Conservation (phyloP, 2,888 invertebrate species). For the Marasmarcha lunaedactyla region DNA sequence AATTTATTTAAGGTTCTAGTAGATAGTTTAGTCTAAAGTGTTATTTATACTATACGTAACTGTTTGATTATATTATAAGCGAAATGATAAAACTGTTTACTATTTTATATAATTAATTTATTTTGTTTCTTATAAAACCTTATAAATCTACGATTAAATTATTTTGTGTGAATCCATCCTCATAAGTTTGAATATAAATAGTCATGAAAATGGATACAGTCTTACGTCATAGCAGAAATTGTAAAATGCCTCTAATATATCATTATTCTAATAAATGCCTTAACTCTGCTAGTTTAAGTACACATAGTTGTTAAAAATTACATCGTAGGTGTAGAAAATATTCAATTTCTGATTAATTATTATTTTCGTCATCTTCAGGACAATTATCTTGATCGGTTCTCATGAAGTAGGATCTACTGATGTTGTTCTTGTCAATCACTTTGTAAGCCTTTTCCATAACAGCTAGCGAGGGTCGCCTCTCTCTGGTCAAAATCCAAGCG, state of each 20-base stretch:
- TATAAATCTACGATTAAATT: too few species aligned
- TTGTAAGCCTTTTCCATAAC: slow-evolving; percentile 72
- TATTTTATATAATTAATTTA: too few species aligned
- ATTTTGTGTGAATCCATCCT: slow-evolving; percentile 7
- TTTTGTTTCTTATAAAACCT: too few species aligned
- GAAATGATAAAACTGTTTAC: too few species aligned
- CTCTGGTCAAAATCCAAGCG: slow-evolving; percentile 75
- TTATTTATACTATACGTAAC: too few species aligned
- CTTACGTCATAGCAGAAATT: neutral
- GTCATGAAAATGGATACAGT: slow-evolving; percentile 30
- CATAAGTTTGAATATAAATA: slow-evolving; percentile 22
- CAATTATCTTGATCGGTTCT: slow-evolving; percentile 75
- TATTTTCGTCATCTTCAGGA: slow-evolving; percentile 15
- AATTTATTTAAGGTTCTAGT: slow-evolving; percentile 42
- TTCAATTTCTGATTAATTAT: neutral
- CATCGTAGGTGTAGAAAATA: too few species aligned
- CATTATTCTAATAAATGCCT: slow-evolving; percentile 19
- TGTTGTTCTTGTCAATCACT: slow-evolving; percentile 65
- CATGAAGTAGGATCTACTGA: slow-evolving; percentile 69
- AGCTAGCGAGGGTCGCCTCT: slow-evolving; percentile 63
- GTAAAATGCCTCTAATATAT: too few species aligned
- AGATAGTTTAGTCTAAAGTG: slow-evolving; percentile 18
- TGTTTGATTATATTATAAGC: too few species aligned
- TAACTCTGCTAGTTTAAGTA: too few species aligned
- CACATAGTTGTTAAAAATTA: too few species aligned